Percentiles rank a stretch among this genome's conserved stretches.
Evolutionary conservation across 2,113 vertebrate genomes (phyloP).

Genomic region (Smithornis capensis): DNA sequence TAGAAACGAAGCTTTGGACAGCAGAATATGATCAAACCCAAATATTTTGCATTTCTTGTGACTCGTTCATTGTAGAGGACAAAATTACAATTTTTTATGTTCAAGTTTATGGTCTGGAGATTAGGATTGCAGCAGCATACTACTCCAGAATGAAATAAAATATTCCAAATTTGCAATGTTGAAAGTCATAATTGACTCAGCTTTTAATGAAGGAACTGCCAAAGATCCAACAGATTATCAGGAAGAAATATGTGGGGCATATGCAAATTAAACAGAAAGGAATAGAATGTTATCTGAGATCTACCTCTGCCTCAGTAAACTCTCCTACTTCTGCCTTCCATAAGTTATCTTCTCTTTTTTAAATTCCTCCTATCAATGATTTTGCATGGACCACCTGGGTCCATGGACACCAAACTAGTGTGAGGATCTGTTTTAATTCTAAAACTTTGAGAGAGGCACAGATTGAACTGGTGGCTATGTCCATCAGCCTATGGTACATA

Average conservation of each 20-base stretch:
- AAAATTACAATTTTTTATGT: background rate
- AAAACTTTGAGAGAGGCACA: background rate
- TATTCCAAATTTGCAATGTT: background rate
- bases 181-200: background rate
- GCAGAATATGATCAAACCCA: background rate
- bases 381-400: background rate
- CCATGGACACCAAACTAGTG: background rate
- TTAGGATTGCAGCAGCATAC: background rate
- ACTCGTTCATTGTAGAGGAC: background rate
- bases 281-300: background rate
- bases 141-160: background rate
- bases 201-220: background rate
- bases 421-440: background rate
- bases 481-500: fast-evolving
- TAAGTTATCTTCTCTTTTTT: background rate
- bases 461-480: background rate
- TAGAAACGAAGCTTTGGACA: background rate
- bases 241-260: background rate
- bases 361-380: background rate
- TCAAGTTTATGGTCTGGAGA: background rate
- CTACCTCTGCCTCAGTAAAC: background rate
- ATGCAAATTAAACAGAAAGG: background rate
- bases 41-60: background rate
- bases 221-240: background rate
- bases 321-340: background rate